Percentiles rank a stretch among this genome's conserved stretches.
Evolutionary conservation across 2,797 vertebrate genomes (phyloP).

Genomic region (Rhinoraja longicauda): DNA sequence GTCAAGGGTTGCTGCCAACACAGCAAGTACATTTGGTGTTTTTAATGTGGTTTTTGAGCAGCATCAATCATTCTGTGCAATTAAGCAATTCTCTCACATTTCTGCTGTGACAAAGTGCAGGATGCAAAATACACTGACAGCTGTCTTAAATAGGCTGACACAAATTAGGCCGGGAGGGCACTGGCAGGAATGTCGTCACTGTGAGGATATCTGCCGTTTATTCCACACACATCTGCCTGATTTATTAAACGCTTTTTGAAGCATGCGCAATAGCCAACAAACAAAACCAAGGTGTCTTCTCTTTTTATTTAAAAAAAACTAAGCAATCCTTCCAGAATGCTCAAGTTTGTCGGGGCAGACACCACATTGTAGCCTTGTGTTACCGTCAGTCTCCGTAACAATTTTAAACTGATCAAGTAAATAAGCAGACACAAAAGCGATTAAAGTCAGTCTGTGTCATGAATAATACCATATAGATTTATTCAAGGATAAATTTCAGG

Average conservation of each 20-base stretch:
- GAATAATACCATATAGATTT: neutral
- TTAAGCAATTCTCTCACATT: slow-evolving; percentile 79
- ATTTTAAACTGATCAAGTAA: slow-evolving; percentile 50
- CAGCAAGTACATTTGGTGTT: slow-evolving; percentile 65
- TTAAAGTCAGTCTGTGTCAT: slow-evolving; percentile 42
- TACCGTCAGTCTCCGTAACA: slow-evolving; percentile 57
- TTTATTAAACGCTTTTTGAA: slow-evolving; percentile 65
- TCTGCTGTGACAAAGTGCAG: slow-evolving; percentile 78
- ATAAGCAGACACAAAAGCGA: slow-evolving; percentile 64
- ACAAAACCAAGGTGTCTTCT: slow-evolving; percentile 67
- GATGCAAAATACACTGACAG: slow-evolving; percentile 80
- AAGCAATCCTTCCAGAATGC: slow-evolving; percentile 51
- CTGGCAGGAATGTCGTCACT: slow-evolving; percentile 67
- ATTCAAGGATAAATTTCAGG: neutral
- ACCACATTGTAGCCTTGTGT: slow-evolving; percentile 5
- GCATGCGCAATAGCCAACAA: slow-evolving; percentile 75
- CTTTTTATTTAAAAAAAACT: neutral
- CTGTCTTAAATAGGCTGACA: slow-evolving; percentile 64
- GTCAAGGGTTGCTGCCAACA: slow-evolving; percentile 52
- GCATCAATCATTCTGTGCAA: slow-evolving; percentile 85
- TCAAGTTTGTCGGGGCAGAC: neutral
- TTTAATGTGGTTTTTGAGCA: slow-evolving; percentile 75
- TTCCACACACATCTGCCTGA: slow-evolving; percentile 61
- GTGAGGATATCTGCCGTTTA: slow-evolving; percentile 54
- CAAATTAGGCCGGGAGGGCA: slow-evolving; percentile 57